phyloP scores from a whole-genome alignment of 2,888 invertebrate genomes.

The Orthonychiurus folsomi region DNA sequence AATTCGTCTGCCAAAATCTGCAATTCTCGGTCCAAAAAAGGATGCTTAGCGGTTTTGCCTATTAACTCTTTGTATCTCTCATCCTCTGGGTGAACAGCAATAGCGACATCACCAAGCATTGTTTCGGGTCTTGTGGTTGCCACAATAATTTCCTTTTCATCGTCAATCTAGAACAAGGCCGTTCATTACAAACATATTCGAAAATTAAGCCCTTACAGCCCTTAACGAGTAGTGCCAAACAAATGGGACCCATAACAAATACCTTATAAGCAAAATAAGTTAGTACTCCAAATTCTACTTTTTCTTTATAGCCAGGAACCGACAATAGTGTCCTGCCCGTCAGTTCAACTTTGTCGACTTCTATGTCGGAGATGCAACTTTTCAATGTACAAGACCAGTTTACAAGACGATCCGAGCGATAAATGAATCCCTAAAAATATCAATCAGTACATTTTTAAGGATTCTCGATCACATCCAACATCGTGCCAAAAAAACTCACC shows the following conservation, averaged over 20 bases:
- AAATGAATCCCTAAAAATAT: constrained; percentile 62
- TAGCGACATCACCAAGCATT: constrained; percentile 93
- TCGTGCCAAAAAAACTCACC: constrained; percentile 39
- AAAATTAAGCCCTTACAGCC: constrained; percentile 7
- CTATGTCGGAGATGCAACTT: constrained; percentile 98
- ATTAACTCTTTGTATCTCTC: constrained; percentile 69
- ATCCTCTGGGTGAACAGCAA: constrained; percentile 95
- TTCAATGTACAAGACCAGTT: constrained; percentile 97
- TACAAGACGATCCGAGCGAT: constrained; percentile 85
- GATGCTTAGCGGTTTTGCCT: constrained; percentile 76
- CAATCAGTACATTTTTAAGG: background rate
- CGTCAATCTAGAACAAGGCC: constrained; percentile 41
- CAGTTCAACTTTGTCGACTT: constrained; percentile 89
- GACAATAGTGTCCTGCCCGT: constrained; percentile 70
- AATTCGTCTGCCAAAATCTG: constrained; percentile 87
- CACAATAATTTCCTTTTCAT: constrained; percentile 72
- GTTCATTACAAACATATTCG: background rate
- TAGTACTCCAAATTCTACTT: constrained; percentile 88
- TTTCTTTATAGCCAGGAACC: constrained; percentile 84
- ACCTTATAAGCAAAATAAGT: constrained; percentile 84
- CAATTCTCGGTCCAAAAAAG: constrained; percentile 70
- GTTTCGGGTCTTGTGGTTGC: constrained; percentile 98
- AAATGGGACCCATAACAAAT: background rate
- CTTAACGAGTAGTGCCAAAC: too few relatives aligned
- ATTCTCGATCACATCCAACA: background rate